Evolutionary conservation across 1,140 invertebrate genomes (phyloP).

Genomic region (Apocrypta bakeri): DNA sequence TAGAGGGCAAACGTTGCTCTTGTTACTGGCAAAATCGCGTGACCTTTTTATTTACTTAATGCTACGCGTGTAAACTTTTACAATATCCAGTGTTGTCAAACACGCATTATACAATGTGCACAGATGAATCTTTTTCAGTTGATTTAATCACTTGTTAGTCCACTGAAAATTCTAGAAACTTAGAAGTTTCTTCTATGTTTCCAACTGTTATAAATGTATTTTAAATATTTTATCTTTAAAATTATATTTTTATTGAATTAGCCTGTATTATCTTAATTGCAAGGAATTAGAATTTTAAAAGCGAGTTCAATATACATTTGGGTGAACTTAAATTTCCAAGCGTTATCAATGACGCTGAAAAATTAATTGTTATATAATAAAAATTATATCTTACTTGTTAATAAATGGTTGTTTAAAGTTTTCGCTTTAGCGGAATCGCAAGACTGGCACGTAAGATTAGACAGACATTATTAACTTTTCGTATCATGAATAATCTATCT

Average conservation of each 20-base stretch:
- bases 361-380: neutral
- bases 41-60: constrained; percentile 11
- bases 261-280: neutral
- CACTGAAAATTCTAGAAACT: neutral
- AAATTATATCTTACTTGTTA: too few relatives aligned
- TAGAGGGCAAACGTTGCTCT: neutral
- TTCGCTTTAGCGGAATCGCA: neutral
- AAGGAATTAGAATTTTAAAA: neutral
- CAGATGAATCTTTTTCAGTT: neutral
- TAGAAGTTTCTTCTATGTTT: too few relatives aligned
- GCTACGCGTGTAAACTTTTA: neutral
- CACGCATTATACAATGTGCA: neutral
- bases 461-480: neutral
- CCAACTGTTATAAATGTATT: neutral
- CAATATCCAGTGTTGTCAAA: neutral
- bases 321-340: neutral
- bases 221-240: neutral
- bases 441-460: neutral
- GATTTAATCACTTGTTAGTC: neutral
- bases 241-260: neutral
- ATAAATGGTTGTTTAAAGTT: neutral
- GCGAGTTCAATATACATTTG: neutral
- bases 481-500: neutral
- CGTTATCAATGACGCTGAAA: neutral
- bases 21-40: neutral